These are phyloP conservation scores for Melangyna quadrimaculata DNA, from an alignment of 2,888 invertebrate genomes.

Conservation along the genomic window DNA sequence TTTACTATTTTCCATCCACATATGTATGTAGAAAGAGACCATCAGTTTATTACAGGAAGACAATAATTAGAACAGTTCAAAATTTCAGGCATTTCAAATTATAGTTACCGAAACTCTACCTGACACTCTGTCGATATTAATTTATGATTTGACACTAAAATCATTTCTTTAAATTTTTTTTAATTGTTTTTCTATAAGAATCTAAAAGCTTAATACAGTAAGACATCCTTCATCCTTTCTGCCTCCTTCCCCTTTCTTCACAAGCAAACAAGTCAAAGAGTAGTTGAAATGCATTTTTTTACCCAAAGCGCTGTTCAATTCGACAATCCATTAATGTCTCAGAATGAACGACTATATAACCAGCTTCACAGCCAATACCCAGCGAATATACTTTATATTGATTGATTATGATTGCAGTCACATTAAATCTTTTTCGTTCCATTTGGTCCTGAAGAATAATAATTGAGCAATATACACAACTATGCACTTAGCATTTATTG, in stretches of 20 bases:
- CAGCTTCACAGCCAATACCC: background rate
- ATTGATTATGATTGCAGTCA: slow-evolving; percentile 73
- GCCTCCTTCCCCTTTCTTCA: background rate
- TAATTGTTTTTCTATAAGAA: too few species aligned
- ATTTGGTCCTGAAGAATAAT: slow-evolving; percentile 72
- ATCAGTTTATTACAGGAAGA: too few species aligned
- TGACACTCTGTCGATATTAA: background rate
- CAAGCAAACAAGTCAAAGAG: slow-evolving; percentile 18
- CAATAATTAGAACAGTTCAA: too few species aligned
- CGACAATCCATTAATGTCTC: slow-evolving; percentile 65
- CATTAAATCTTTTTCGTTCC: slow-evolving; percentile 73
- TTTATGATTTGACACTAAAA: background rate
- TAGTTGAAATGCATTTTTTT: slow-evolving; percentile 39
- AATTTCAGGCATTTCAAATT: too few species aligned
- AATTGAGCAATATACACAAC: slow-evolving; percentile 73
- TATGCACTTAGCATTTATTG: slow-evolving; percentile 73
- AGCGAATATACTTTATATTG: slow-evolving; percentile 52
- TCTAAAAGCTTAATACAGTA: background rate
- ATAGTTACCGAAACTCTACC: too few species aligned
- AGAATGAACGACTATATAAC: background rate
- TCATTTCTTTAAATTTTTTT: background rate
- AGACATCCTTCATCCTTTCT: background rate
- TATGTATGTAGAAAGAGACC: too few species aligned
- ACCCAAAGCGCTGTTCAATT: slow-evolving; percentile 27
- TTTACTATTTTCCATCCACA: too few species aligned